Percentiles rank a stretch among this genome's conserved stretches.
These are phyloP conservation scores for Drosophila yakuba DNA, from an alignment of 1,140 invertebrate species.

Conservation along the genomic window DNA sequence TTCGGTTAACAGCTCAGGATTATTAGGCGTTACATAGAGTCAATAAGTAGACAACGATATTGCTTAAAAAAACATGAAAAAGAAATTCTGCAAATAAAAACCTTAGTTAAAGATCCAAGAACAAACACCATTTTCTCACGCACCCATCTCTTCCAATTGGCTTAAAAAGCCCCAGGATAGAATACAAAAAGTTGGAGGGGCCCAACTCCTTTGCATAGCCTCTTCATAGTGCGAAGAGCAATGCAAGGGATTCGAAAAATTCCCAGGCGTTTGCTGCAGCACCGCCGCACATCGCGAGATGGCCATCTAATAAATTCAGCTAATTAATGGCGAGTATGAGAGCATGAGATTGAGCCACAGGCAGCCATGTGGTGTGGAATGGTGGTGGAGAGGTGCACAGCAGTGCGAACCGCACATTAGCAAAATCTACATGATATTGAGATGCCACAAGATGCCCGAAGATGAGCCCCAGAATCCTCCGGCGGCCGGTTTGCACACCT, in stretches of 20 bases:
- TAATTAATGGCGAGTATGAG: slow-evolving; percentile 84
- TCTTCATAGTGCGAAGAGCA: slow-evolving; percentile 64
- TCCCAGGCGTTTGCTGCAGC: slow-evolving; percentile 72
- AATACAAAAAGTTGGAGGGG: slow-evolving; percentile 9
- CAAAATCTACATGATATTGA: slow-evolving; percentile 85
- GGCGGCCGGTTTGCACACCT: slow-evolving; percentile 49
- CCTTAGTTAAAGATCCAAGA: neutral
- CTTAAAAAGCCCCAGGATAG: slow-evolving; percentile 14
- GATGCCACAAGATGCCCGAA: slow-evolving; percentile 66
- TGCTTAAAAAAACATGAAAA: neutral
- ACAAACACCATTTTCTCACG: neutral
- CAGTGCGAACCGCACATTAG: slow-evolving; percentile 74
- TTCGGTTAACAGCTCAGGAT: too few relatives aligned
- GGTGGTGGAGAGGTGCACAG: slow-evolving; percentile 12
- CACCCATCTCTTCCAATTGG: neutral
- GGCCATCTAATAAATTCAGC: slow-evolving; percentile 84
- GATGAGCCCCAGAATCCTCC: slow-evolving; percentile 38
- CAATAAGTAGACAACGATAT: too few relatives aligned
- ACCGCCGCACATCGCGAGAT: slow-evolving; percentile 62
- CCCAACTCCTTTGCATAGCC: slow-evolving; percentile 53
- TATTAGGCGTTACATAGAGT: too few relatives aligned
- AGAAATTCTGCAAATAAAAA: neutral
- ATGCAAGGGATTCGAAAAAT: slow-evolving; percentile 80
- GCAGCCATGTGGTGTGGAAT: neutral
- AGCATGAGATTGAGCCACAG: slow-evolving; percentile 72